These are phyloP conservation scores for Nasonovia ribisnigri DNA, from an alignment of 2,888 invertebrate species.

Conservation along the genomic window DNA sequence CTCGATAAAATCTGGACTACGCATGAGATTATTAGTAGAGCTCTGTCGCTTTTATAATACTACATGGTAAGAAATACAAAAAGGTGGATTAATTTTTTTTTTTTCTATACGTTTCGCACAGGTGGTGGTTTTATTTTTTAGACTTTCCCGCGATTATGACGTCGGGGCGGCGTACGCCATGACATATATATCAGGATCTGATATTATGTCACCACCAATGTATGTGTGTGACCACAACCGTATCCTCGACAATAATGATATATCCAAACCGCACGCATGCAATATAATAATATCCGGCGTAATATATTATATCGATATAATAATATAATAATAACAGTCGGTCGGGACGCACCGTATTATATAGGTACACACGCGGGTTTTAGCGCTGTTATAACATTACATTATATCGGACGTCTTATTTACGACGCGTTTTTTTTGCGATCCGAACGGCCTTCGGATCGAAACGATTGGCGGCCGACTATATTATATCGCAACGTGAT, in stretches of 20 bases:
- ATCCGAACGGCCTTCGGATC: slow-evolving; percentile 45
- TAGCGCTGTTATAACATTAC: slow-evolving; percentile 11
- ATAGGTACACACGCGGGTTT: background rate
- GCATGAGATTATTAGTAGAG: background rate
- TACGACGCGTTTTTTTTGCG: slow-evolving; percentile 44
- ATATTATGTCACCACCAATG: slow-evolving; percentile 17
- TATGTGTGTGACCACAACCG: background rate
- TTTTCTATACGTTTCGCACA: background rate
- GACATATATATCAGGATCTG: slow-evolving; percentile 17
- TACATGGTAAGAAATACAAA: background rate
- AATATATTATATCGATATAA: background rate
- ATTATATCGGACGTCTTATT: background rate
- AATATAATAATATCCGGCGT: background rate
- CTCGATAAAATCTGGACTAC: background rate
- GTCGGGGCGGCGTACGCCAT: background rate
- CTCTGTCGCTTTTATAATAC: background rate
- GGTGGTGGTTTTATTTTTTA: background rate
- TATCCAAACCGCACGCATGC: background rate
- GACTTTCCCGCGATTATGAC: background rate
- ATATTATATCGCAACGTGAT: background rate
- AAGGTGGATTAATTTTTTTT: background rate
- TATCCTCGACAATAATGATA: background rate
- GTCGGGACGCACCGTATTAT: background rate
- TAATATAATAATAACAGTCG: background rate
- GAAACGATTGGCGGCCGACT: slow-evolving; percentile 19